Evolutionary conservation across 2,797 vertebrate species (phyloP).

Genomic region (Botia almorhae): DNA sequence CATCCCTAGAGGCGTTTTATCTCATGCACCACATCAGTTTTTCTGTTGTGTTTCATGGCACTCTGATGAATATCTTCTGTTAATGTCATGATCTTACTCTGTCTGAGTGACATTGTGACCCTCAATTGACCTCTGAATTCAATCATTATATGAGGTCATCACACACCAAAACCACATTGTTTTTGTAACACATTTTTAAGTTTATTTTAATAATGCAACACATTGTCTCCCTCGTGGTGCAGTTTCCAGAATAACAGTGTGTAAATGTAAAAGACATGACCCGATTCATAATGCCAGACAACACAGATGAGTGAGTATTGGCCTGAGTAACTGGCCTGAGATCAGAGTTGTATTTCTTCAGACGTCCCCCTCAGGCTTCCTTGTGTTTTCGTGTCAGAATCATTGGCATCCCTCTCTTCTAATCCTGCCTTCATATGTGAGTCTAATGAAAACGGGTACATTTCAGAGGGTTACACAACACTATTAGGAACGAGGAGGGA

Average conservation of each 20-base stretch:
- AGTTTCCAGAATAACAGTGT: too few relatives aligned
- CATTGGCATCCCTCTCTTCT: background rate
- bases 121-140: background rate
- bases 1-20: background rate
- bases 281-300: background rate
- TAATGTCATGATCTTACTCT: slow-evolving; percentile 2
- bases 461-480: slow-evolving; percentile 30
- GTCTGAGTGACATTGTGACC: background rate
- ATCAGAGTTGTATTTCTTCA: background rate
- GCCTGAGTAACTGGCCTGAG: too few relatives aligned
- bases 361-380: background rate
- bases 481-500: slow-evolving; percentile 2
- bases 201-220: too few relatives aligned
- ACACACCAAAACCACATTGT: background rate
- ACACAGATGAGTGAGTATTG: too few relatives aligned
- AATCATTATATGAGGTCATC: background rate
- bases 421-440: background rate
- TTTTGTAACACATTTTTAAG: background rate
- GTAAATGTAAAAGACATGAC: background rate
- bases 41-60: background rate
- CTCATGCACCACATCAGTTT: background rate
- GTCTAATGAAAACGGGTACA: slow-evolving; percentile 4
- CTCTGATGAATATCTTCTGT: background rate
- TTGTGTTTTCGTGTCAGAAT: background rate
- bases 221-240: background rate